Base-by-base conservation (phyloP, 2,113 vertebrate species). In the Litocranius walleri region DNA sequence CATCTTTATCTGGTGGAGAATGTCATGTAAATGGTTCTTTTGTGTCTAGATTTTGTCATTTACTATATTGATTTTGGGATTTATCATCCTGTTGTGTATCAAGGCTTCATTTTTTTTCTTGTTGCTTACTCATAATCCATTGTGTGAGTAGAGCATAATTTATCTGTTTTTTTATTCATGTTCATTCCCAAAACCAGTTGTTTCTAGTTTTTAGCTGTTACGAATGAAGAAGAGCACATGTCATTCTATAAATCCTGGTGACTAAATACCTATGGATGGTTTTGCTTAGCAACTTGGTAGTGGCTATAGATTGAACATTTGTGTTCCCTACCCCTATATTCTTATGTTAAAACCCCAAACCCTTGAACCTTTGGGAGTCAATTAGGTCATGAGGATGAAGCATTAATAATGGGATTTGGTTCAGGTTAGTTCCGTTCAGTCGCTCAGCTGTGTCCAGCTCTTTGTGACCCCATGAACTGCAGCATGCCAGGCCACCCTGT, bases 251-350 rank as follows among this genome's bases (percentile, higher is more conserved):
- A 54, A 12, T 74, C 43, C 33, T 84, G 33, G 23, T 84, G n/a
- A 36, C 13, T 88, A 40, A 54, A 78, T 19, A 54, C 27, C 1
- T 36, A 6, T 3, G 61, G 48, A 14, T 33, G 23, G 7, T 27
- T 15, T 30, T n/a, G 6, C 23, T 87, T 14, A 21, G 54, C 50
- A 40, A 30, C 33, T 43, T 16, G 62, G 16, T 67, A 11, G 52
- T 57, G 3, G 3, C 5, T 21, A 10, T 1, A 23, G 40, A 1
- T 16, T 3, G 12, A 61, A 84, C 8, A 8, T 30, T 25, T 40
- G 27, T 54, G 15, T 36, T 27, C 30, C 36, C 11, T 21, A n/a
- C 23, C 13, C 11, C 3, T 21, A 88, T 52, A 40, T 59, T 23
- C 33, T 6, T 6, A 16, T 7, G 23, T 19, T 30, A 71, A 43